These are phyloP conservation scores for Dendropsophus ebraccatus DNA, from an alignment of 2,113 vertebrate genomes.

Conservation along the genomic window DNA sequence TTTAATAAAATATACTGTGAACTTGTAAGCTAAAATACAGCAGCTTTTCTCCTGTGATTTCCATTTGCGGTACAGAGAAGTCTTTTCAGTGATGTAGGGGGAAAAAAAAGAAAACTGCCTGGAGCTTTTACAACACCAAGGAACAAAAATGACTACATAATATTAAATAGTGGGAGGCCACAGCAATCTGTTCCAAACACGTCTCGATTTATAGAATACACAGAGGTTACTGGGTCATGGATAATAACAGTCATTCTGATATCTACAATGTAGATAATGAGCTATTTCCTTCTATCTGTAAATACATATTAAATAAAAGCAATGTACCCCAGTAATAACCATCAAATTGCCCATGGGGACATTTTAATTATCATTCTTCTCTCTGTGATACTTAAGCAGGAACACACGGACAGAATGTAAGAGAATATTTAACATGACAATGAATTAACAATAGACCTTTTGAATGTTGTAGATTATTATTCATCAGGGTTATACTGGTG, in stretches of 20 bases:
- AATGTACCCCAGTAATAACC: slow-evolving; percentile 38
- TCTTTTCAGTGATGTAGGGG: slow-evolving; percentile 4
- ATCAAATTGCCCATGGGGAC: slow-evolving; percentile 29
- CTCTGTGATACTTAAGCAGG: neutral
- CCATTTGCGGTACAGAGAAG: neutral
- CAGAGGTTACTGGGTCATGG: slow-evolving; percentile 1
- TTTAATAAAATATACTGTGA: neutral
- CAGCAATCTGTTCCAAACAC: slow-evolving; percentile 8
- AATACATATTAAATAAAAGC: slow-evolving; percentile 18
- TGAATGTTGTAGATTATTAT: neutral
- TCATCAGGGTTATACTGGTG: neutral
- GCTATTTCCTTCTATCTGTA: neutral
- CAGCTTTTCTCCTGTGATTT: neutral
- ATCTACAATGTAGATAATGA: slow-evolving; percentile 36
- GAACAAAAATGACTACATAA: slow-evolving; percentile 17
- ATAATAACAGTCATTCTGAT: slow-evolving; percentile 32
- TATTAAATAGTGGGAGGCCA: slow-evolving; percentile 32
- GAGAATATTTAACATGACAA: neutral
- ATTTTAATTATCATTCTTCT: slow-evolving; percentile 32
- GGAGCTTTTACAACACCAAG: slow-evolving; percentile 21
- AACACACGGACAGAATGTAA: neutral
- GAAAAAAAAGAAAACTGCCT: slow-evolving; percentile 17
- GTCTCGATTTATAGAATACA: slow-evolving; percentile 21
- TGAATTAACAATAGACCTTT: slow-evolving; percentile 13
- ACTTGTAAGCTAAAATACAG: neutral